phyloP scores from a whole-genome alignment of 2,888 invertebrate genomes.

The Oscheius sp. region DNA sequence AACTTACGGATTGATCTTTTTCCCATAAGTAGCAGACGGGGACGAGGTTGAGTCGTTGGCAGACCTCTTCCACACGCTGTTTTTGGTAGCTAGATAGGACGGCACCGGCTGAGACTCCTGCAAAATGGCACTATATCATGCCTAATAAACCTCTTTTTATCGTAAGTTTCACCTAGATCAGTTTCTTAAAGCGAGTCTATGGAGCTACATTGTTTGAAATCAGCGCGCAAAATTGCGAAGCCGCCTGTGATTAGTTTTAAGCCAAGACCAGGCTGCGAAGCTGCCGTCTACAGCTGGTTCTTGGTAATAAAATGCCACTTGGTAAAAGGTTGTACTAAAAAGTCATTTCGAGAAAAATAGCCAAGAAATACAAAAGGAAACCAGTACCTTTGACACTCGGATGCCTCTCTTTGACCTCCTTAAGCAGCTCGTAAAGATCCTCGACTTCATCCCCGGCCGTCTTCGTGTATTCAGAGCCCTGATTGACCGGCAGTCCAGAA shows the following conservation, averaged over 20 bases:
- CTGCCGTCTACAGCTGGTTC: no score
- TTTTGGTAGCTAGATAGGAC: constrained; percentile 98
- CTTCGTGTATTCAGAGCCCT: constrained; percentile 46
- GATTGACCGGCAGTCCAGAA: constrained; percentile 82
- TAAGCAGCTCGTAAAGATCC: constrained; percentile 88
- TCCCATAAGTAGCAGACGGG: constrained; percentile 95
- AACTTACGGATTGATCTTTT: constrained; percentile 82
- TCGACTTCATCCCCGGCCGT: constrained; percentile 94
- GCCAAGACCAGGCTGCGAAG: no score
- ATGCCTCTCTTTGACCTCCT: constrained; percentile 80
- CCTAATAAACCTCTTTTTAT: no score
- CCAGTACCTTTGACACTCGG: constrained; percentile 63
- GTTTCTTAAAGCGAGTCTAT: no score
- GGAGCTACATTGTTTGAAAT: no score
- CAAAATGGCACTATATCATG: constrained; percentile 75
- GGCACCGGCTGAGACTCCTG: constrained; percentile 96
- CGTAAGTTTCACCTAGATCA: no score
- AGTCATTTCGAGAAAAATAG: no score
- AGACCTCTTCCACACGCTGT: constrained; percentile 83
- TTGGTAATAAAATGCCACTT: no score
- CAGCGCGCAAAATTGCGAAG: no score
- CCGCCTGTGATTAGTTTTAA: no score
- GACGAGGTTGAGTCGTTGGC: constrained; percentile 87
- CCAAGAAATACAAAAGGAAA: no score
- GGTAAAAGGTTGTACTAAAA: no score